Percentiles rank a stretch among this genome's conserved stretches.
phyloP scores from a whole-genome alignment of 2,113 vertebrate species.

The Serilophus lunatus region DNA sequence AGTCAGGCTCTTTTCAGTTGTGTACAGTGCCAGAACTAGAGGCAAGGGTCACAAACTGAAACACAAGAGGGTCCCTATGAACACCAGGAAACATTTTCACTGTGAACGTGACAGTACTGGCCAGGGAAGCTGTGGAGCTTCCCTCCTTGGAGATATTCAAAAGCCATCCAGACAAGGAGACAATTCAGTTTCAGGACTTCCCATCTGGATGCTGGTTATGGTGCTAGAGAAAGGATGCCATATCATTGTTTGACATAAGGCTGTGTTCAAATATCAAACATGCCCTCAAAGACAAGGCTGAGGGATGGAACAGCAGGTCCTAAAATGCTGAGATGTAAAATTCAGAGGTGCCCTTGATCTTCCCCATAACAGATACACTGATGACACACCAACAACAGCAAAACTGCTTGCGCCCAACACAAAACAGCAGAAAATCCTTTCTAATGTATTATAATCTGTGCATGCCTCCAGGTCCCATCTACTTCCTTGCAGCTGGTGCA shows the following conservation, averaged over 20 bases:
- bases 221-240: not conserved
- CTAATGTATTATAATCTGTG: not conserved
- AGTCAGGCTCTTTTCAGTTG: not conserved
- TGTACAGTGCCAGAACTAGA: not conserved
- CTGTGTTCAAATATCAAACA: not conserved
- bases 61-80: not conserved
- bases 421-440: conserved; percentile 21
- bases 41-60: not conserved
- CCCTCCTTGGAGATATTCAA: not conserved
- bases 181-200: not conserved
- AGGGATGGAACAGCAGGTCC: not conserved
- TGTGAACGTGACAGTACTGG: not conserved
- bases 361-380: not conserved
- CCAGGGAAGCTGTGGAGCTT: not conserved
- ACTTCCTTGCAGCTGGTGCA: not conserved
- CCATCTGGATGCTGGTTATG: not conserved
- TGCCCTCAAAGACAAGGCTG: not conserved
- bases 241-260: not conserved
- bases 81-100: not conserved
- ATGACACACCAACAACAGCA: not conserved
- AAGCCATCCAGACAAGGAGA: not conserved
- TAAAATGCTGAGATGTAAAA: not conserved
- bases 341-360: not conserved
- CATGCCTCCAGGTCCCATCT: not conserved
- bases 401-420: not conserved